Percentiles rank a stretch among this genome's conserved stretches.
phyloP scores from a whole-genome alignment of 2,888 invertebrate genomes.

The Gari tellinella region DNA sequence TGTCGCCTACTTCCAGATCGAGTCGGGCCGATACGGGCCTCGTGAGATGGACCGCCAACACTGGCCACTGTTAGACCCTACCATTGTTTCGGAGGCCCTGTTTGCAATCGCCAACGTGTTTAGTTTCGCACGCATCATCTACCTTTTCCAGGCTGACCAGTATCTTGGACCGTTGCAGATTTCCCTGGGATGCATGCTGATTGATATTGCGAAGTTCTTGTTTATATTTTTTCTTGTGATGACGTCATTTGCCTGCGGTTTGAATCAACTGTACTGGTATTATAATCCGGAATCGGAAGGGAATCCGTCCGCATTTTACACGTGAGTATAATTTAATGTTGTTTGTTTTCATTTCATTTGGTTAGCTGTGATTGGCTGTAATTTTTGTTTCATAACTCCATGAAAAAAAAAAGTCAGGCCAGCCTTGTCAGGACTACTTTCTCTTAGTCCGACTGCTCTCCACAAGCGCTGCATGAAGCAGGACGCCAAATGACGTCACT shows the following conservation, averaged over 20 bases:
- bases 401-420: no score
- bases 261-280: conserved; percentile 90
- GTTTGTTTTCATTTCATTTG: no score
- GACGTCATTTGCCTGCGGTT: conserved; percentile 86
- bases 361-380: no score
- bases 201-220: conserved; percentile 86
- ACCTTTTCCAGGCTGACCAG: conserved; percentile 86
- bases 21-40: conserved; percentile 82
- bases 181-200: conserved; percentile 86
- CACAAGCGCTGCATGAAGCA: no score
- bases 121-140: conserved; percentile 86
- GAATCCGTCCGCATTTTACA: conserved; percentile 72
- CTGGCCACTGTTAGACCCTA: conserved; percentile 86
- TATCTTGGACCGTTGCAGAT: conserved; percentile 87
- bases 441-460: no score
- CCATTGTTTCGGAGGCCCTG: conserved; percentile 86
- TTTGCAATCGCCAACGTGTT: conserved; percentile 87
- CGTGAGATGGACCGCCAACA: conserved; percentile 82
- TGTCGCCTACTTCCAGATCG: conserved; percentile 83
- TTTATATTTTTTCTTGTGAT: conserved; percentile 86
- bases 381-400: no score
- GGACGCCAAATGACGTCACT: no score
- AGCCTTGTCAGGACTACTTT: no score
- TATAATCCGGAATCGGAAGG: conserved; percentile 81
- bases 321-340: conserved; percentile 67